These are phyloP conservation scores for Caenorhabditis briggsae DNA, from an alignment of 1,140 invertebrate species.

Conservation along the genomic window DNA sequence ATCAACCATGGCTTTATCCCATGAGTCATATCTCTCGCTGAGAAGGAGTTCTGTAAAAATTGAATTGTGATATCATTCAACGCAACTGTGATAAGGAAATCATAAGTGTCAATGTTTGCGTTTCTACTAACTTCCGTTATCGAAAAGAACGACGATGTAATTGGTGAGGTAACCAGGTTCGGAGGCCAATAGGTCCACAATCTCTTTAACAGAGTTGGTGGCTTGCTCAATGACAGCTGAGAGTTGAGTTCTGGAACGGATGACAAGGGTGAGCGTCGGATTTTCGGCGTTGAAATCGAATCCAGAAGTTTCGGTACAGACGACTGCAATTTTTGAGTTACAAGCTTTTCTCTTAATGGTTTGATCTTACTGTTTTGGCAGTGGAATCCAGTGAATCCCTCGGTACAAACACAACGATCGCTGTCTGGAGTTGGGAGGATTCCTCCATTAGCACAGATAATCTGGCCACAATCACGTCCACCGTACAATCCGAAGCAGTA, in stretches of 20 bases:
- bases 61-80: background rate
- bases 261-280: slow-evolving; percentile 61
- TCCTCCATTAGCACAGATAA: slow-evolving; percentile 63
- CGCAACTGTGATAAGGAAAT: background rate
- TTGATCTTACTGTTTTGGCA: slow-evolving; percentile 59
- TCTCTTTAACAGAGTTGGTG: background rate
- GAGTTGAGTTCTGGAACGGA: slow-evolving; percentile 59
- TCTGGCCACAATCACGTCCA: slow-evolving; percentile 48
- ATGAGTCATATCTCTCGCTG: slow-evolving; percentile 32
- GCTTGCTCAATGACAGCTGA: slow-evolving; percentile 63
- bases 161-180: slow-evolving; percentile 62
- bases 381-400: slow-evolving; percentile 63
- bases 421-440: slow-evolving; percentile 6
- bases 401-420: slow-evolving; percentile 57
- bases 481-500: slow-evolving; percentile 58
- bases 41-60: slow-evolving; percentile 32
- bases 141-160: slow-evolving; percentile 64
- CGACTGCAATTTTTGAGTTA: slow-evolving; percentile 53
- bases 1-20: background rate
- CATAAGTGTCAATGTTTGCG: background rate
- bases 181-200: slow-evolving; percentile 13
- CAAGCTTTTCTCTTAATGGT: background rate
- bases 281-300: slow-evolving; percentile 53
- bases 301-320: slow-evolving; percentile 59
- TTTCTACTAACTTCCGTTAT: slow-evolving; percentile 58